Evolutionary conservation across 2,797 vertebrate genomes (phyloP).

Genomic region (Carapus acus): DNA sequence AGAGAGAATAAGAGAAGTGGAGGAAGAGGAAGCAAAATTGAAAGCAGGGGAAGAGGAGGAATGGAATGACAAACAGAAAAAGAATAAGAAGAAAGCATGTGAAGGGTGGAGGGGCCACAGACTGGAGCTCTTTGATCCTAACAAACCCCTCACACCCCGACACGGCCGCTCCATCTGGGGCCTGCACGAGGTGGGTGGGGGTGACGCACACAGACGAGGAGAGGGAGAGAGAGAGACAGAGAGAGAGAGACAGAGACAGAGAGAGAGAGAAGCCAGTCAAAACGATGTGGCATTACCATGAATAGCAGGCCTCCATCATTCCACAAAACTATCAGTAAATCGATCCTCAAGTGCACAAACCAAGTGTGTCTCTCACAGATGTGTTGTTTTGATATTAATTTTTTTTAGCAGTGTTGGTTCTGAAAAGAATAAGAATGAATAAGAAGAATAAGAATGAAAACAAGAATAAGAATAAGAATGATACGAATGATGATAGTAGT

Average conservation of each 20-base stretch:
- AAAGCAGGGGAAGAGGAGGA: conserved; percentile 65
- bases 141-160: conserved; percentile 72
- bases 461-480: background rate
- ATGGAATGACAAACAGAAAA: conserved; percentile 65
- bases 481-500: background rate
- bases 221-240: conserved; percentile 33
- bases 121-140: conserved; percentile 72
- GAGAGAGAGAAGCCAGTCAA: conserved; percentile 6
- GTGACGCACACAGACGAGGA: conserved; percentile 27
- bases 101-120: conserved; percentile 68
- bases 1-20: conserved; percentile 28
- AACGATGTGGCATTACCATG: no score
- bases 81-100: conserved; percentile 70
- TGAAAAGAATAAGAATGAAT: no score
- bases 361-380: no score
- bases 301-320: no score
- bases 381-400: no score
- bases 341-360: no score
- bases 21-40: conserved; percentile 52
- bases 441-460: no score
- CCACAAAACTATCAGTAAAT: no score
- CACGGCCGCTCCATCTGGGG: conserved; percentile 71
- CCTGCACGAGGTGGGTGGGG: conserved; percentile 38
- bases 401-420: no score
- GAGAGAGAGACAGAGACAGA: conserved; percentile 46